phyloP scores from a whole-genome alignment of 2,797 vertebrate species.

The Megalops cyprinoides region DNA sequence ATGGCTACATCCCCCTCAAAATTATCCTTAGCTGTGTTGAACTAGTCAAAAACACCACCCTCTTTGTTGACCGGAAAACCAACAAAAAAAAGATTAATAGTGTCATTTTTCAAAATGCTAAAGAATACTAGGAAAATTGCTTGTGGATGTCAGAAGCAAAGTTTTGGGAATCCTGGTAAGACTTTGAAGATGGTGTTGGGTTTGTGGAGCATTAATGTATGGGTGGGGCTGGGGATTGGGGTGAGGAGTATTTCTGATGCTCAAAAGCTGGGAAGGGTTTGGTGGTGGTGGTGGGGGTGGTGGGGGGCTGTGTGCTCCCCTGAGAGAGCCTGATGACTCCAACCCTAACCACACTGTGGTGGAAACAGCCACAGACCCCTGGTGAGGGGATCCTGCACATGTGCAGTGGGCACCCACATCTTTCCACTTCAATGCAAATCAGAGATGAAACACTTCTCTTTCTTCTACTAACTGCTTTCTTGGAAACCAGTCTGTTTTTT shows the following conservation, averaged over 20 bases:
- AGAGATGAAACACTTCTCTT: constrained; percentile 21
- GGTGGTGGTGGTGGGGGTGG: background rate
- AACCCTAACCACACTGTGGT: background rate
- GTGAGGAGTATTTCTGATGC: background rate
- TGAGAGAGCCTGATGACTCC: background rate
- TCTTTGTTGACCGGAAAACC: background rate
- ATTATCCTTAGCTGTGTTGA: background rate
- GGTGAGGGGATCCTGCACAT: background rate
- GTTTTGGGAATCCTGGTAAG: background rate
- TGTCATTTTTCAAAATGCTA: background rate
- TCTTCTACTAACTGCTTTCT: constrained; percentile 22
- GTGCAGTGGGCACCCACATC: constrained; percentile 16
- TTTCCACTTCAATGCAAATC: constrained; percentile 29
- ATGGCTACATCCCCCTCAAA: background rate
- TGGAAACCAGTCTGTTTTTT: constrained; percentile 31
- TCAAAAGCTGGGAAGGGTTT: background rate
- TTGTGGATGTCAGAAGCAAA: background rate
- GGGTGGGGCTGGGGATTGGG: background rate
- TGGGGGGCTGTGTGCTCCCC: too few relatives aligned
- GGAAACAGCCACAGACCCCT: background rate
- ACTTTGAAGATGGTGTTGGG: background rate
- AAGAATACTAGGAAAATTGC: background rate
- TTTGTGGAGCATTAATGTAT: background rate
- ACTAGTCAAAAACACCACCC: background rate
- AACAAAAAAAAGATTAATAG: background rate